Evolutionary conservation across 2,888 invertebrate genomes (phyloP).

Genomic region (Lordiphosa fenestrarum): DNA sequence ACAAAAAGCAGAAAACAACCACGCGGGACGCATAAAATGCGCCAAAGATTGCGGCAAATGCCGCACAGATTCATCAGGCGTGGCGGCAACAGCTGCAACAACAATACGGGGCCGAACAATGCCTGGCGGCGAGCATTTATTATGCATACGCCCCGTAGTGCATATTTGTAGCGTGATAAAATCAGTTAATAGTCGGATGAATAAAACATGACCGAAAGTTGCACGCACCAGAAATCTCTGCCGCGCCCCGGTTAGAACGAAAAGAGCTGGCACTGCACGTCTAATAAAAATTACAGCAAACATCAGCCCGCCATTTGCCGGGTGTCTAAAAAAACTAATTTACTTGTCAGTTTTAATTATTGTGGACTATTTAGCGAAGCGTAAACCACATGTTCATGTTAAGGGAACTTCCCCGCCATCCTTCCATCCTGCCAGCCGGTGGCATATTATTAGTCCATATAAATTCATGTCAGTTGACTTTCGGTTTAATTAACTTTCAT

Average conservation of each 20-base stretch:
- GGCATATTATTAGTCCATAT: constrained; percentile 73
- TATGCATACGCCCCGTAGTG: constrained; percentile 72
- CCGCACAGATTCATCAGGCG: constrained; percentile 48
- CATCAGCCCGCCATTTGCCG: background rate
- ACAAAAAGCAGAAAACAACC: constrained; percentile 34
- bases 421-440: constrained; percentile 18
- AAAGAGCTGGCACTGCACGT: background rate
- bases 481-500: constrained; percentile 74
- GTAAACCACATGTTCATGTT: constrained; percentile 33
- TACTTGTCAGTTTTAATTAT: constrained; percentile 74
- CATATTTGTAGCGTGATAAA: constrained; percentile 76
- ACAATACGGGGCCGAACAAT: constrained; percentile 40
- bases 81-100: constrained; percentile 24
- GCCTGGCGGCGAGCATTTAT: constrained; percentile 51
- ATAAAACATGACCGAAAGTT: constrained; percentile 57
- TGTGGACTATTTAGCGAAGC: constrained; percentile 56
- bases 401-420: background rate
- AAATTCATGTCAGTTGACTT: constrained; percentile 71
- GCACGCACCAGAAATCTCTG: constrained; percentile 8
- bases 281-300: background rate
- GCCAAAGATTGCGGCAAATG: constrained; percentile 43
- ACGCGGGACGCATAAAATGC: constrained; percentile 38
- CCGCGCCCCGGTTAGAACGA: background rate
- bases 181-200: constrained; percentile 69
- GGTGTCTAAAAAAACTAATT: constrained; percentile 56